Evolutionary conservation across 2,888 invertebrate genomes (phyloP), one percentile per base, ranked within the genome.

Genomic region (Cyclophora albipunctata): DNA sequence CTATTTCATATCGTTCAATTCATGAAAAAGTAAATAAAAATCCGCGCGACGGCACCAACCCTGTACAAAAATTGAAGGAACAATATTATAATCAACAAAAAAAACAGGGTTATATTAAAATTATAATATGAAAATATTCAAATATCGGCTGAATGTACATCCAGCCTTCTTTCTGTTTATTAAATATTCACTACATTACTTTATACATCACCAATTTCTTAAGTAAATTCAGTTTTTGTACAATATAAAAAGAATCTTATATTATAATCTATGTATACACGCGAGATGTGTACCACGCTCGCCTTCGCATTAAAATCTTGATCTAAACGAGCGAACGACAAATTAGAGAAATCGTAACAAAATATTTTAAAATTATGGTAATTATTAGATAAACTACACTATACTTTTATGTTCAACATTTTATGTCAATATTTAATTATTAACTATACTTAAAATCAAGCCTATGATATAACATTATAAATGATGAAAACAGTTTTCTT

Each of bases 101-200:
- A 83, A 87, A 88, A 87, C 84, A 84, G 78, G 84, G 84, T 87
- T 87, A 87, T 86, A 87, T 86, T 87, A 87, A 87, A 88, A 88
- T 88, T 84, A 88, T 85, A 87, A 87, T 87, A 88, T 87, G 87
- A 87, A 88, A 88, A 87, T 88, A 87, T 87, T 86, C 86, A 88
- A 88, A 87, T 87, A 87, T 84, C 70, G 75, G 77, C 87, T 74
- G 86, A 83, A 86, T 73, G 67, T 78, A 78, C 73, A 80, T 84
- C 75, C 87, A 84, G 84, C 85, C 78, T 77, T 84, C 74, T 84
- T 84, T 86, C 83, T 85, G 81, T 86, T 85, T 82, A 87, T 85
- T 87, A 87, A 88, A 88, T 88, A 88, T 82, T 84, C 75, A 82
- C 86, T 88, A 88, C 83, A 84, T 86, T 85, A 80, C 84, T 88